Evolutionary conservation across 2,797 vertebrate species (phyloP), one percentile per base, ranked within the genome.

Genomic region (Paguma larvata): DNA sequence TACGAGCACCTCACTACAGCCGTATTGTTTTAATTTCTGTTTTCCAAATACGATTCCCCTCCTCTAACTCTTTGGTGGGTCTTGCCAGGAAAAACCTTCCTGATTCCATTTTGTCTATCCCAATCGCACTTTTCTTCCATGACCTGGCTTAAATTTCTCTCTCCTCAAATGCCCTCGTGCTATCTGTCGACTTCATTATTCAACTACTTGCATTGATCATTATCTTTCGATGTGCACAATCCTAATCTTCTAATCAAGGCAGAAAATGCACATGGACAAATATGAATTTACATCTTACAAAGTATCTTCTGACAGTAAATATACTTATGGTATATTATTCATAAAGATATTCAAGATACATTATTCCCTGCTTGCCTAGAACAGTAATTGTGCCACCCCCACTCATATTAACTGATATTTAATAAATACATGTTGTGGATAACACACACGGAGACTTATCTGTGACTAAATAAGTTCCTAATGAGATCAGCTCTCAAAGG

Each of bases 401-500:
- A 82, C 27, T 84, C 51, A 78, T 1, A 32, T 63, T 63, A 88
- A 84, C 18, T 96, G 18, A 12, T 38, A 44, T 25, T 91, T 44
- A 84, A 84, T 73, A 91, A 78, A 95, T 72, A 65, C 1, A 94
- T 9, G 15, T 13, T 80, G 15, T 85, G 77, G 34, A 41, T 51
- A 83, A 86, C 19, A 77, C 5, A 59, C 41, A 59, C 0, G 7
- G 34, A 85, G 51, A 93, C 1, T 25, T 32, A 91, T 21, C 4
- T 63, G 23, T 75, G 27, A 75, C n/a, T 84, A 73, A 92, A 84
- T 62, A 86, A 82, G 14, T 5, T 79, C 23, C 15, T 95, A 91
- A 90, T 70, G 68, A 86, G 23, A 80, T 5, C 32, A 91, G 11
- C 12, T 95, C 88, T 95, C 48, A 90, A 94, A 84, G 11, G 21